These are phyloP conservation scores for Sitta carolinensis DNA, from an alignment of 2,797 vertebrate genomes.

Conservation along the genomic window DNA sequence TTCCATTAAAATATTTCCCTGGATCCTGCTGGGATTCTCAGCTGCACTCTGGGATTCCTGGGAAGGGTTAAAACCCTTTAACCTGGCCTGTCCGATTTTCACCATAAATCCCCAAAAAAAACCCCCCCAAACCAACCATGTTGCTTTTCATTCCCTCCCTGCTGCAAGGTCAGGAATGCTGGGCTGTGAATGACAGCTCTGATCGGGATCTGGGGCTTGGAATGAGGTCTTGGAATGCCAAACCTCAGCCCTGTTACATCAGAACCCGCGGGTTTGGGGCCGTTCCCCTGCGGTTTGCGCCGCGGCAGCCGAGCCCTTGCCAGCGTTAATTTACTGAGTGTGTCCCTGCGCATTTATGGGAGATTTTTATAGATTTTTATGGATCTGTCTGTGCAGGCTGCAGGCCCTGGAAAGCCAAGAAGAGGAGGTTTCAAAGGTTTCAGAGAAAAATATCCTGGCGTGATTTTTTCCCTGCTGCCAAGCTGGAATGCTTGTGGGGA, in stretches of 20 bases:
- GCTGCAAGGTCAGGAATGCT: background rate
- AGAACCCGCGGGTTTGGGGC: slow-evolving; percentile 59
- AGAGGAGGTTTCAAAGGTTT: background rate
- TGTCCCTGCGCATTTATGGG: background rate
- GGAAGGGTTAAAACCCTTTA: background rate
- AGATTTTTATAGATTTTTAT: background rate
- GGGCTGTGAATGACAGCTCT: slow-evolving; percentile 51
- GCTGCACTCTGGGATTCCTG: background rate
- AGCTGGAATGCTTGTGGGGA: background rate
- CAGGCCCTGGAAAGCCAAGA: background rate
- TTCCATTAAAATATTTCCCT: background rate
- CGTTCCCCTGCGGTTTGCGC: slow-evolving; percentile 38
- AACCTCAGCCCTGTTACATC: slow-evolving; percentile 66
- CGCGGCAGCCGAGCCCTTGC: background rate
- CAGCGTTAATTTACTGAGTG: slow-evolving; percentile 17
- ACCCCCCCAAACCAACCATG: background rate
- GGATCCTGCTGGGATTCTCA: background rate
- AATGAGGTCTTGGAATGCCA: slow-evolving; percentile 19
- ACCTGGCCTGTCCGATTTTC: background rate
- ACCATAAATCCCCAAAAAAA: background rate
- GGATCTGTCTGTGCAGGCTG: background rate
- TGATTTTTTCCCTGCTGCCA: background rate
- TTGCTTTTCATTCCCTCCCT: background rate
- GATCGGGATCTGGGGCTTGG: slow-evolving; percentile 33
- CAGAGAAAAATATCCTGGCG: background rate